Conservation (phyloP, 1,140 invertebrate genomes). For the Calosoma granatense region DNA sequence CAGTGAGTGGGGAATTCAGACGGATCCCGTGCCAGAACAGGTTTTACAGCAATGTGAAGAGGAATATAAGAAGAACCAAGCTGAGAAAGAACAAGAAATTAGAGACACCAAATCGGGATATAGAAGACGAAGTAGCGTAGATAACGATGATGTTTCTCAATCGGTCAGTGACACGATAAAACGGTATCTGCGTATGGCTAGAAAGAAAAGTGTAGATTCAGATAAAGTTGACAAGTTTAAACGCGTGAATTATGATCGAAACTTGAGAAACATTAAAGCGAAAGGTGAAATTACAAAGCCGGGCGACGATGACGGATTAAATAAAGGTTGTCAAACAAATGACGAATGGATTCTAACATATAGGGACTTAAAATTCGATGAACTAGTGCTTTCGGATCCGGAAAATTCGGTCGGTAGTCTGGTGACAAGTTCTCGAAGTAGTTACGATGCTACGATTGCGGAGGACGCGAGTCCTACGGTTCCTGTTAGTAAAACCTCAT, state of each 20-base stretch:
- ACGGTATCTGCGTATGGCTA: slow-evolving; percentile 69
- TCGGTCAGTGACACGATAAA: slow-evolving; percentile 79
- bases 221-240: slow-evolving; percentile 75
- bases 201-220: slow-evolving; percentile 72
- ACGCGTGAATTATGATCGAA: slow-evolving; percentile 78
- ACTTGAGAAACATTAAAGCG: slow-evolving; percentile 70
- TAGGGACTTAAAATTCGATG: slow-evolving; percentile 28
- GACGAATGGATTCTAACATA: slow-evolving; percentile 55
- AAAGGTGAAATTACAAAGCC: slow-evolving; percentile 63
- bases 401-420: slow-evolving; percentile 29
- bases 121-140: slow-evolving; percentile 57
- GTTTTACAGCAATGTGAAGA: slow-evolving; percentile 41
- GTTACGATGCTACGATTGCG: slow-evolving; percentile 41
- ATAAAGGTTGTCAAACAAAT: slow-evolving; percentile 63
- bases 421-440: slow-evolving; percentile 43
- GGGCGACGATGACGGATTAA: slow-evolving; percentile 57
- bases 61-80: slow-evolving; percentile 32
- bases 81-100: slow-evolving; percentile 30
- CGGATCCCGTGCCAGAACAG: slow-evolving; percentile 44
- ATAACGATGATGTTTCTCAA: slow-evolving; percentile 73
- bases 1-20: slow-evolving; percentile 48
- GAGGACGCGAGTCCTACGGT: slow-evolving; percentile 25
- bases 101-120: slow-evolving; percentile 28
- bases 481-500: slow-evolving; percentile 34
- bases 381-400: slow-evolving; percentile 19